Conservation (phyloP, 2,888 invertebrate genomes). For the Tethea ocularis region DNA sequence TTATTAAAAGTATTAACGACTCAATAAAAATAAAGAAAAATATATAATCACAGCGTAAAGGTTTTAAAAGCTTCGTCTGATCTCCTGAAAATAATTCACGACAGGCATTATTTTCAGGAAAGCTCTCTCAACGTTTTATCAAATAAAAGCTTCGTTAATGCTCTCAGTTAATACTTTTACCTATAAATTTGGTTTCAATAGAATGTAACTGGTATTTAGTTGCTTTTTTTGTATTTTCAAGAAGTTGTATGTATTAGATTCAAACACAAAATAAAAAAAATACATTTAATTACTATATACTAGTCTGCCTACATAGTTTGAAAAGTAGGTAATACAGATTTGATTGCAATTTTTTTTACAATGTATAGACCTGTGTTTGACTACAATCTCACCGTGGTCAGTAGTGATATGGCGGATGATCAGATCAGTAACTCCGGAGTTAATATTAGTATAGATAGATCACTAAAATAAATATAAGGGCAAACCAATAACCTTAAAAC, state of each 20-base stretch:
- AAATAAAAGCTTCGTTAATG: conserved; percentile 24
- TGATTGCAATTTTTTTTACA: too few relatives aligned
- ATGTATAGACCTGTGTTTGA: too few relatives aligned
- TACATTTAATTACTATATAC: too few relatives aligned
- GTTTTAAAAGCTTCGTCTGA: background rate
- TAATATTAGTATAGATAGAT: too few relatives aligned
- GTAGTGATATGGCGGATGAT: background rate
- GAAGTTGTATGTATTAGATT: background rate
- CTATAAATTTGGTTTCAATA: background rate
- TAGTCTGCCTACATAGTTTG: too few relatives aligned
- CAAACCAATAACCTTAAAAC: background rate
- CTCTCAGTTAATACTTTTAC: conserved; percentile 11
- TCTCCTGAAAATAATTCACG: conserved; percentile 14
- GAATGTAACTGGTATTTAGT: background rate
- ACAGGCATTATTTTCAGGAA: conserved; percentile 13
- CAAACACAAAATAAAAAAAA: background rate
- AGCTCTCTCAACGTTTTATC: conserved; percentile 21
- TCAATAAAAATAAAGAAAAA: background rate
- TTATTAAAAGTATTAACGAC: background rate
- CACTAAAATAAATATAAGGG: background rate
- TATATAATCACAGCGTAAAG: background rate
- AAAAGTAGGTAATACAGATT: too few relatives aligned
- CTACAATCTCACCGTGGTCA: too few relatives aligned
- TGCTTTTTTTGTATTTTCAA: too few relatives aligned
- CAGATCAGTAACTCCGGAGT: too few relatives aligned